phyloP scores from a whole-genome alignment of 2,888 invertebrate species.

The Ophioninae sp. region DNA sequence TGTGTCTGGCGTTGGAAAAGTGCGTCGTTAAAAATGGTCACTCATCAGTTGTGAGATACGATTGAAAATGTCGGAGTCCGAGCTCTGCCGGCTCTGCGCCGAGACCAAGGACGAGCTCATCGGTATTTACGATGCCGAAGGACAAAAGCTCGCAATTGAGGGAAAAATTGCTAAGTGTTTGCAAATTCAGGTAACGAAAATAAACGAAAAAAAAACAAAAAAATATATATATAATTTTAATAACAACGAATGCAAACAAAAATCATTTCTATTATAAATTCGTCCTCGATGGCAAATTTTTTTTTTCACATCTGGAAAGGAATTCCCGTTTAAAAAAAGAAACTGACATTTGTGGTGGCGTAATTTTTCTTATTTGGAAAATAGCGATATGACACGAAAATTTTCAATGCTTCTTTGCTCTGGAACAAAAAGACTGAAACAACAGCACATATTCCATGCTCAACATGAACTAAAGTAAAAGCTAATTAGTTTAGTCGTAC shows the following conservation, averaged over 20 bases:
- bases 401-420: too few relatives aligned
- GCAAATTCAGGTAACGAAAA: slow-evolving; percentile 79
- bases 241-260: not conserved
- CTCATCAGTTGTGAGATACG: slow-evolving; percentile 27
- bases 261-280: not conserved
- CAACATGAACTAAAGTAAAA: too few relatives aligned
- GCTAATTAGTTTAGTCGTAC: too few relatives aligned
- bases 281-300: not conserved
- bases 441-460: too few relatives aligned
- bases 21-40: slow-evolving; percentile 6
- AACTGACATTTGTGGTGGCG: not conserved
- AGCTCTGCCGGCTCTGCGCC: slow-evolving; percentile 81
- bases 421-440: too few relatives aligned
- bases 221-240: not conserved
- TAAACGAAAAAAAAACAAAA: slow-evolving; percentile 3
- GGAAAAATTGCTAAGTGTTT: slow-evolving; percentile 80
- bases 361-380: too few relatives aligned
- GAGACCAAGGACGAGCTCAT: slow-evolving; percentile 78
- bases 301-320: not conserved
- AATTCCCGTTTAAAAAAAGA: not conserved
- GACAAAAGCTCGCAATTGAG: slow-evolving; percentile 79
- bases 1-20: slow-evolving; percentile 21
- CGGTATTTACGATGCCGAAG: slow-evolving; percentile 80
- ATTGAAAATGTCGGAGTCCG: slow-evolving; percentile 73
- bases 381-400: too few relatives aligned